Evolutionary conservation across 2,113 vertebrate species (phyloP), one percentile per base, ranked within the genome.

Genomic region (Haemorhous mexicanus): DNA sequence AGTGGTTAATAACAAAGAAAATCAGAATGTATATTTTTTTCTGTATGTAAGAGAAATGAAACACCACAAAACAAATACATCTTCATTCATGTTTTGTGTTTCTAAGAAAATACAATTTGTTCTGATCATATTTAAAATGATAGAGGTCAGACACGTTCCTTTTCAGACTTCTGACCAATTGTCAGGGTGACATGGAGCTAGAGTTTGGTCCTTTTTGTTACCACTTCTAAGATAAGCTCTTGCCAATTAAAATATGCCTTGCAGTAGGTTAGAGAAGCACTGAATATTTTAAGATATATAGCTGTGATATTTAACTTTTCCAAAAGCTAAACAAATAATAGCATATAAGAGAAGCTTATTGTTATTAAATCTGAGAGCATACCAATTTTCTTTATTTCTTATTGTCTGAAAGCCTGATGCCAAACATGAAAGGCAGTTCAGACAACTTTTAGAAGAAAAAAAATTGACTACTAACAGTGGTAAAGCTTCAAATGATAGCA

Each of bases 201-300:
- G 63, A 91, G 64, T 93, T 92, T 82, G 18, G 28, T 90, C 43
- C 19, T 52, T 87, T 91, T 91, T 84, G 37, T 94, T 96, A 68
- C 76, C 92, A 81, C 73, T 96, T 94, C 82, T 91, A 64, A 86
- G 92, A 95, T 89, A 92, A 95, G 61, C 22, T 75, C 28, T 72
- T 93, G 88, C 95, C 90, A 95, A 90, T 52, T 95, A 74, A 95
- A 96, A 93, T 84, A 88, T 24, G 44, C 52, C 76, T 84, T 90
- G 88, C 61, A 93, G 92, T 92, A 93, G 93, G 88, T 93, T 97
- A 96, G 56, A 56, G 94, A 97, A 97, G 80, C 93, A 93, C 23
- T 72, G 76, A 92, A 83, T 95, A 86, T 94, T 94, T 94, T 88
- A 80, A 95, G 79, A 91, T 94, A 86, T 64, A 91, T 95, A 84